A percentile compares a stretch with the other conserved stretches of the same genome.
These are phyloP conservation scores for Ginglymostoma cirratum DNA, from an alignment of 2,113 vertebrate genomes.

Conservation along the genomic window DNA sequence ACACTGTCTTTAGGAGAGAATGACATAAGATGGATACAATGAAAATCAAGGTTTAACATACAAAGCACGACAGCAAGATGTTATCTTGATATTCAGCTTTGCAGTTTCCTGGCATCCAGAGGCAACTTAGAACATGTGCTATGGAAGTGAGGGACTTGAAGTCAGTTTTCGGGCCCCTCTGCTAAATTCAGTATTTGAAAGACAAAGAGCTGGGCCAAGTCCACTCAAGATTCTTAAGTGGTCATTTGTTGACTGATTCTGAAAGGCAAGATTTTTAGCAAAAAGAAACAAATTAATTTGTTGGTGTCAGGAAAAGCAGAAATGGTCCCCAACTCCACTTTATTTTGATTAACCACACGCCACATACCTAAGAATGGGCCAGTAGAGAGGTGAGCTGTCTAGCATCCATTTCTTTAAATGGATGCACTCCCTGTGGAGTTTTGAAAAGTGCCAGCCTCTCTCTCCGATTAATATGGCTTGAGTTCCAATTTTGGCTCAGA, in stretches of 20 bases:
- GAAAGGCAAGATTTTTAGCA: background rate
- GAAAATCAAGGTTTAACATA: background rate
- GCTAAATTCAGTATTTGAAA: background rate
- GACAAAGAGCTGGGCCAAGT: background rate
- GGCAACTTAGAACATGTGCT: background rate
- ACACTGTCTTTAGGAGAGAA: background rate
- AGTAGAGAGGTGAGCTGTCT: background rate
- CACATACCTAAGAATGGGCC: too few species aligned
- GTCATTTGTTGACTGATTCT: background rate
- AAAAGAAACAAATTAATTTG: too few species aligned
- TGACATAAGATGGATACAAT: background rate
- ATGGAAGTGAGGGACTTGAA: background rate
- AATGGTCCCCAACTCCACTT: background rate
- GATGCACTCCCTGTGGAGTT: background rate
- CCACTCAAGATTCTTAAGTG: background rate
- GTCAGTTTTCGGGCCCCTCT: background rate
- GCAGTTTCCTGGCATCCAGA: background rate
- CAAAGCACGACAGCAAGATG: background rate
- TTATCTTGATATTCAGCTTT: background rate
- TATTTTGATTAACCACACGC: background rate
- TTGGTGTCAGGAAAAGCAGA: background rate
- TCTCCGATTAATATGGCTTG: background rate
- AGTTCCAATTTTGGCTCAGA: background rate
- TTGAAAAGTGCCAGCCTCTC: background rate
- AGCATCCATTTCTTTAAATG: background rate